Conservation (phyloP, 2,888 invertebrate species). For the Orthonychiurus folsomi region DNA sequence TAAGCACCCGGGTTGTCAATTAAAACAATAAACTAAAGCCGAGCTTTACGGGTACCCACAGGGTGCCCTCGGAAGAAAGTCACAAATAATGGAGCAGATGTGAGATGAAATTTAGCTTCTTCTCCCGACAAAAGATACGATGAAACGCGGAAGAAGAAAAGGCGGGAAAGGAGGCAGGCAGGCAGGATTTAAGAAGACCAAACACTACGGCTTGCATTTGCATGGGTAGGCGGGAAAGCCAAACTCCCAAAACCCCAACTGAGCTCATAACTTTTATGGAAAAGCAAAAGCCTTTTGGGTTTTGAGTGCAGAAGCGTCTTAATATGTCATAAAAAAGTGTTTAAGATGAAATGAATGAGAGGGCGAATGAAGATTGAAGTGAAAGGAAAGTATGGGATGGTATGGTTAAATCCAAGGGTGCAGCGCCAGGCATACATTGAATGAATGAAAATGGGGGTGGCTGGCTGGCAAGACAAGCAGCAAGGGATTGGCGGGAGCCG, state of each 20-base stretch:
- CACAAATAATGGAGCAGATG: neutral
- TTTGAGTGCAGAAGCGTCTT: neutral
- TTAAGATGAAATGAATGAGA: constrained; percentile 2
- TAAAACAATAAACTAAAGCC: neutral
- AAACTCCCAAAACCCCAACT: neutral
- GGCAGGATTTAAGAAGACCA: too few relatives aligned
- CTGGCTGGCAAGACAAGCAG: neutral
- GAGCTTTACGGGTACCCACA: neutral
- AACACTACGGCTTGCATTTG: too few relatives aligned
- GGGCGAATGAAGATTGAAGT: constrained; percentile 4
- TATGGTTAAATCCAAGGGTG: neutral
- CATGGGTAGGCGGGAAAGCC: too few relatives aligned
- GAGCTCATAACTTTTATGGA: neutral
- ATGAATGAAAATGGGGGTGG: constrained; percentile 4
- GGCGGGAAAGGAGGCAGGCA: neutral
- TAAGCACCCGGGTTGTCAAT: neutral
- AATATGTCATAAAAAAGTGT: constrained; percentile 7
- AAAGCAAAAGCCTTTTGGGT: constrained; percentile 1
- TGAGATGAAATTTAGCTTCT: too few relatives aligned
- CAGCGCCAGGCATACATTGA: neutral
- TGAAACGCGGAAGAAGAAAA: neutral
- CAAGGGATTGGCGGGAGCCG: constrained; percentile 2
- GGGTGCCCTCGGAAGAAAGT: neutral
- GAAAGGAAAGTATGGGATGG: constrained; percentile 5
- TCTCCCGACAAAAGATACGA: too few relatives aligned